phyloP scores from a whole-genome alignment of 2,113 vertebrate species.

The Orcinus orca region DNA sequence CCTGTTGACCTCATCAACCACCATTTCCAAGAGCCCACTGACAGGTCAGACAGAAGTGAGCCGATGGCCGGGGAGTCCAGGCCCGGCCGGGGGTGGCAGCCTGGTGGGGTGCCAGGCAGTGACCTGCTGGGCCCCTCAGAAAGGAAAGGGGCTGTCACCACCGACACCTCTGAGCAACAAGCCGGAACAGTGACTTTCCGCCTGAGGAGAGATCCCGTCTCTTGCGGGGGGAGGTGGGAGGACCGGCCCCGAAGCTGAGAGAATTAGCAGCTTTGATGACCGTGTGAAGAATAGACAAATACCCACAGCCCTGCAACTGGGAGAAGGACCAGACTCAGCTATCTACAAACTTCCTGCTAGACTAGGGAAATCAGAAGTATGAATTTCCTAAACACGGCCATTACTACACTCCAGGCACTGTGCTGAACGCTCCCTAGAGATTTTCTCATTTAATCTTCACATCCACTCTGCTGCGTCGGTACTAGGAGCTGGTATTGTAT shows the following conservation, averaged over 20 bases:
- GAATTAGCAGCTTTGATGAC: not conserved
- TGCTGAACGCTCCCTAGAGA: not conserved
- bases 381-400: not conserved
- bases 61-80: not conserved
- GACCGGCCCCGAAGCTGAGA: not conserved
- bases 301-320: not conserved
- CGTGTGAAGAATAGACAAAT: not conserved
- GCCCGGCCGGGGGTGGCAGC: conserved; percentile 48
- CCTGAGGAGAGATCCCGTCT: conserved; percentile 9
- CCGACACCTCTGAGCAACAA: not conserved
- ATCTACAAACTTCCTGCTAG: not conserved
- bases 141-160: conserved; percentile 55
- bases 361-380: not conserved
- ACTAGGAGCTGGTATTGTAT: not conserved
- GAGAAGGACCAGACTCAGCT: not conserved
- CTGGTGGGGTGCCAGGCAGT: conserved; percentile 63
- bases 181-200: conserved; percentile 16
- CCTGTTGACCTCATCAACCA: conserved; percentile 25
- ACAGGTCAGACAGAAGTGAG: conserved; percentile 64
- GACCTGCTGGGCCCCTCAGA: conserved; percentile 43
- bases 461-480: too few relatives aligned
- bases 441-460: not conserved
- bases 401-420: not conserved
- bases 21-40: conserved; percentile 4
- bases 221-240: not conserved